Evolutionary conservation across 2,113 vertebrate genomes (phyloP), one percentile per base, ranked within the genome.

Genomic region (Sturnira hondurensis): DNA sequence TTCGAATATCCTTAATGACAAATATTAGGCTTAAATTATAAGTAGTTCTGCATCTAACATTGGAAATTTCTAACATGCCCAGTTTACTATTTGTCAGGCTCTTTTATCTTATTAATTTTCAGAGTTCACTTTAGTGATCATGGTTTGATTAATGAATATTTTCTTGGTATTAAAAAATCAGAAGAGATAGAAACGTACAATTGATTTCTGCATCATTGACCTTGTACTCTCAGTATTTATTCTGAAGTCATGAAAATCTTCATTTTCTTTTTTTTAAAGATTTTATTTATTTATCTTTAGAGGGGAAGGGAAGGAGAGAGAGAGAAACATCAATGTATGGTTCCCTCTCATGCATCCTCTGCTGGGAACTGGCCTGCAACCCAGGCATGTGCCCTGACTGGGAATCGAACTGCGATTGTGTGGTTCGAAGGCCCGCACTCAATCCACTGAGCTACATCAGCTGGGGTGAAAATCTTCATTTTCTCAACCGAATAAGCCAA

Each of bases 201-300:
- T 67, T 89, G 15, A 84, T 36, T 24, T 76, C 43, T 71, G 5
- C 56, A 86, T 78, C 77, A 74, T 36, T 94, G 54, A 87, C 41
- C 17, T 70, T 76, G 47, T 73, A n/a, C 16, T 97, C 86, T 86
- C 36, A 38, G 8, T 33, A 50, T 90, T 94, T 96, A 71, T 71
- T 83, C 71, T 94, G n/a, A 89, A 47, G 17, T 96, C 28, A 22
- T 63, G 20, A 33, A 92, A 86, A 28, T 94, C 7, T 38, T 91
- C n/a, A 80, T 93, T 80, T 93, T 89, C 78, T 38, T n/a, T n/a
- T n/a, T n/a, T n/a, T n/a, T n/a, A n/a, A n/a, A n/a, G n/a, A n/a
- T n/a, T n/a, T n/a, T n/a, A n/a, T n/a, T n/a, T n/a, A n/a, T n/a
- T n/a, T n/a, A n/a, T n/a, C n/a, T n/a, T n/a, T n/a, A n/a, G n/a